Evolutionary conservation across 2,113 vertebrate genomes (phyloP), one percentile per base, ranked within the genome.

Genomic region (Bostrychus sinensis): DNA sequence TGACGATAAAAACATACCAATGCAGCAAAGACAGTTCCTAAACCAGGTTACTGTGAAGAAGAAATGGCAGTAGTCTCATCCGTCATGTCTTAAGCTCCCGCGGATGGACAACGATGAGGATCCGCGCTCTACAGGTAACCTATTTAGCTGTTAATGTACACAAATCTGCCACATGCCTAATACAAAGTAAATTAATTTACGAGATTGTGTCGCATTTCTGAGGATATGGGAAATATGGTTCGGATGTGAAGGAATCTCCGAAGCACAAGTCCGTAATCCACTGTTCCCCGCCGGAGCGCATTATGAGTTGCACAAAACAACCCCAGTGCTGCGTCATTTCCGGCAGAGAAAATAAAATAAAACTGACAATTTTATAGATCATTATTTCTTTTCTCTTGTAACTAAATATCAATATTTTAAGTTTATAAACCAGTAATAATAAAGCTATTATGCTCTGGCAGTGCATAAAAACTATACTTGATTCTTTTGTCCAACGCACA

Each of bases 281-380:
- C 2, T 66, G 75, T 82, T 79, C 7, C 51, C 55, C 3, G n/a
- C 61, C 84, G 88, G 75, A 84, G 10, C 5, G 13, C 19, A 37
- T 78, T 68, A 38, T 0, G 3, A 23, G 79, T 1, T 64, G 75
- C 78, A 85, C 88, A 84, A 1, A 82, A 84, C 74, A 83, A 76
- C 56, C 1, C 3, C 3, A 1, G 42, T 14, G 9, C 0, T 12
- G 39, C 80, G 65, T 78, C 37, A 86, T 41, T 81, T 86, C 84
- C 86, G 16, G 22, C 9, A 25, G n/a, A n/a, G n/a, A n/a, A n/a
- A n/a, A n/a, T n/a, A n/a, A n/a, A n/a, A n/a, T n/a, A n/a, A n/a
- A n/a, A n/a, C n/a, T n/a, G n/a, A n/a, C n/a, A n/a, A n/a, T n/a
- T n/a, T n/a, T n/a, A n/a, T n/a, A n/a, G n/a, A n/a, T n/a, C n/a